These are phyloP conservation scores for Anaspis maculata DNA, from an alignment of 2,888 invertebrate genomes.

Conservation along the genomic window DNA sequence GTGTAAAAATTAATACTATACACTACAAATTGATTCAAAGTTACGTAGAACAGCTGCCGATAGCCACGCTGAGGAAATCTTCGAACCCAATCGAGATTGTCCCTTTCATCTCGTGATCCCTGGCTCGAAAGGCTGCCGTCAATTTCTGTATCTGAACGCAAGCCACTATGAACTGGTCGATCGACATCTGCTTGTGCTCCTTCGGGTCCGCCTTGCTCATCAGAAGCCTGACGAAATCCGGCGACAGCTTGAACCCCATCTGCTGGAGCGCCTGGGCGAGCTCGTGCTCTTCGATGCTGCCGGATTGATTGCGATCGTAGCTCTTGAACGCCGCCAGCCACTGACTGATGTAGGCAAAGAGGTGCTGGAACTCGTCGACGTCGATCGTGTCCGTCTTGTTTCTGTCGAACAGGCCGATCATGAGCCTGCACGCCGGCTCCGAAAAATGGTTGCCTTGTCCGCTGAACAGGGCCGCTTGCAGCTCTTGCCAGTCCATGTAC, in stretches of 20 bases:
- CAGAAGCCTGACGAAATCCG: conserved; percentile 67
- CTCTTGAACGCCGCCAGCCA: conserved; percentile 80
- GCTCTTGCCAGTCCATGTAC: conserved; percentile 65
- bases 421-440: conserved; percentile 72
- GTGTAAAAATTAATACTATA: no score
- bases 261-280: conserved; percentile 69
- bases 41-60: conserved; percentile 57
- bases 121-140: conserved; percentile 75
- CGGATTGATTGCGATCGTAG: conserved; percentile 79
- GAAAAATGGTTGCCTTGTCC: conserved; percentile 79
- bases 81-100: conserved; percentile 80
- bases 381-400: conserved; percentile 80
- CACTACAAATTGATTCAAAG: background rate
- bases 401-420: conserved; percentile 89
- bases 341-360: conserved; percentile 81
- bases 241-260: conserved; percentile 83
- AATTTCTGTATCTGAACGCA: conserved; percentile 85
- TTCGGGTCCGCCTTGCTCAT: conserved; percentile 60
- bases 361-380: conserved; percentile 72
- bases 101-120: conserved; percentile 74
- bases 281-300: conserved; percentile 74
- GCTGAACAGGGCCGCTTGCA: conserved; percentile 74
- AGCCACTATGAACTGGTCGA: conserved; percentile 82
- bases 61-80: conserved; percentile 79
- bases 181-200: conserved; percentile 57